Evolutionary conservation across 1,140 invertebrate species (phyloP), one percentile per base, ranked within the genome.

Genomic region (Cydia splendana): DNA sequence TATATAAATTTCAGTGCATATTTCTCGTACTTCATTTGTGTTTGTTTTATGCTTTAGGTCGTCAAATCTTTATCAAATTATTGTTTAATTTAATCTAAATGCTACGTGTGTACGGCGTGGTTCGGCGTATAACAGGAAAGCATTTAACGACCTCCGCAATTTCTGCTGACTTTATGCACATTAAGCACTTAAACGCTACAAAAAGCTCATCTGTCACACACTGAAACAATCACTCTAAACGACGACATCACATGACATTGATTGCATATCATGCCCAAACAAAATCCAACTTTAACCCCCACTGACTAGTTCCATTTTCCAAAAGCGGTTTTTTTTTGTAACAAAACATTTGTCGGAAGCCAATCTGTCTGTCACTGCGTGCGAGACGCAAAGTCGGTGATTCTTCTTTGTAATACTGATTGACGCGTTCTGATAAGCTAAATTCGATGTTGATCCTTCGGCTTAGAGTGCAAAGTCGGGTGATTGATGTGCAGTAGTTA

Each of bases 331-430:
- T 71, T 30, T n/a, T 71, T 71, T 34, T 71, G 13, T 20, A 30
- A 67, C 28, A 34, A 69, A 69, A 42, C 34, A 71, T 71, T 71
- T 71, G 67, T 42, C 30, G 67, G 67, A 71, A 45, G 67, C 20
- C 67, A 74, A 74, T 53, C 73, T 48, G 48, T 53, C 73, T 51
- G 73, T 85, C 84, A 80, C 79, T 81, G 77, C 79, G 79, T 80
- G 80, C 79, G 79, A 77, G 81, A 77, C 79, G 82, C 76, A 79
- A 78, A 81, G 76, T 82, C 80, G 79, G 78, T 78, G 82, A 85
- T 85, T 82, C 80, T 80, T 84, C 82, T 84, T 81, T 80, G 79
- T 82, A 76, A 81, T 84, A 76, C 80, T 83, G 83, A 86, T 84
- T 84, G 84, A 84, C 82, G 74, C 42, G 74, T 57, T 69, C 77